These are phyloP conservation scores for Colletes collaris DNA, from an alignment of 2,888 invertebrate genomes.

Conservation along the genomic window DNA sequence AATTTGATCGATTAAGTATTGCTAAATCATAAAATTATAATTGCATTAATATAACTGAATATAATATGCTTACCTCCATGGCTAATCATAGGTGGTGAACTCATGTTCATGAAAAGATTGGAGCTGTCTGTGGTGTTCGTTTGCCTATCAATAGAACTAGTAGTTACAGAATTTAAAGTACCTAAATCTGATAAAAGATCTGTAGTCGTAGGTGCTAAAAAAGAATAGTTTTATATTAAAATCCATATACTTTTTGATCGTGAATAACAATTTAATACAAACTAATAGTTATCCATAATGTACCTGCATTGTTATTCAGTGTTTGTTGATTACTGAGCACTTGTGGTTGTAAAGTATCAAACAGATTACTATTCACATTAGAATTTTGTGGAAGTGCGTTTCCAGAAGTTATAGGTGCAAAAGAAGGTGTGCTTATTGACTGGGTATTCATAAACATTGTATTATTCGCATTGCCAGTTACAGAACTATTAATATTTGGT, in stretches of 20 bases:
- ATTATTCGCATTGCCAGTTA: constrained; percentile 70
- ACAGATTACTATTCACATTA: constrained; percentile 72
- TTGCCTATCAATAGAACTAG: constrained; percentile 66
- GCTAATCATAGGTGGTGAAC: constrained; percentile 62
- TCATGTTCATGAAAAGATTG: constrained; percentile 72
- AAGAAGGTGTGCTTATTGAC: constrained; percentile 48
- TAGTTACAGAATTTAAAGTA: constrained; percentile 76
- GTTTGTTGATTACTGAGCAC: constrained; percentile 67
- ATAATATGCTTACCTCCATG: constrained; percentile 73
- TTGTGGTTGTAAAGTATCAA: constrained; percentile 73
- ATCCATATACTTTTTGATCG: not conserved
- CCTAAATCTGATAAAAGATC: constrained; percentile 84
- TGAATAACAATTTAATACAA: constrained; percentile 10
- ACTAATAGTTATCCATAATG: constrained; percentile 8
- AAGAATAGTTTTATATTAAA: constrained; percentile 10
- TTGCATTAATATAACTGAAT: not conserved
- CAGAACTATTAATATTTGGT: constrained; percentile 71
- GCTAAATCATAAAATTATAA: constrained; percentile 35
- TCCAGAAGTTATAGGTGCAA: constrained; percentile 42
- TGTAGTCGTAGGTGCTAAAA: constrained; percentile 72
- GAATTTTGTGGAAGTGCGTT: constrained; percentile 64
- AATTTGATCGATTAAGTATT: constrained; percentile 4
- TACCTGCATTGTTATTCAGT: constrained; percentile 77
- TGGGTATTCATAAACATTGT: constrained; percentile 64
- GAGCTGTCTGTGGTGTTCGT: constrained; percentile 74